Evolutionary conservation across 2,888 invertebrate species (phyloP), one percentile per base, ranked within the genome.

Genomic region (Campopleginae sp.): DNA sequence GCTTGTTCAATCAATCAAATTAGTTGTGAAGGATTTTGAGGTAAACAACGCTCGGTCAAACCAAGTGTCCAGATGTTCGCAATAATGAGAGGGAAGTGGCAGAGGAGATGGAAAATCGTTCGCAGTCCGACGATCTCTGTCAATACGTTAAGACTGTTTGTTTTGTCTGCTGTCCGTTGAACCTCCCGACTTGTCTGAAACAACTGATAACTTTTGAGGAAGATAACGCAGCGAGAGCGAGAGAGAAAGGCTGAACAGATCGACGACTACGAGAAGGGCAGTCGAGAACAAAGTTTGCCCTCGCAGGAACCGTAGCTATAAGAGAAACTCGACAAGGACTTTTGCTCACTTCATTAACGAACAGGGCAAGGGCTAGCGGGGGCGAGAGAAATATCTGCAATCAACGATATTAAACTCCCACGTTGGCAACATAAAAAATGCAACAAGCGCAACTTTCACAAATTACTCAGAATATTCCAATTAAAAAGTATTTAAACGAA

Each of bases 1-100:
- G 66, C 71, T 65, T 19, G 71, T 51, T 82, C 76, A 80, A 85
- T 85, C 80, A 80, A 76, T 76, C 54, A 82, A 85, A 80, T 85
- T 71, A 79, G 77, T 82, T 80, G 80, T 68, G 66, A 82, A 79
- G 46, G 31, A 76, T 85, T 66, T 79, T 58, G 42, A 71, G 71
- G 48, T 54, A 17, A 76, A 82, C 71, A 72, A 82, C 70, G 71
- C 70, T 76, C 70, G 38, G 10, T 10, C 8, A 38, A 48, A 38
- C 54, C 33, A 42, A 54, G 38, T 68, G 54, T 58, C 7, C 17
- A 2, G 51, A 51, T 51, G 7, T 10, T 12, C 14, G 12, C 23
- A 54, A 12, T 19, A 10, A 23, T 4, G 19, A 23, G 2, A 23
- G 3, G 8, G 54, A 23, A 23, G 54, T 8, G 10, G 23, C 23